Evolutionary conservation across 2,888 invertebrate genomes (phyloP).

Genomic region (Pandemis heparana): DNA sequence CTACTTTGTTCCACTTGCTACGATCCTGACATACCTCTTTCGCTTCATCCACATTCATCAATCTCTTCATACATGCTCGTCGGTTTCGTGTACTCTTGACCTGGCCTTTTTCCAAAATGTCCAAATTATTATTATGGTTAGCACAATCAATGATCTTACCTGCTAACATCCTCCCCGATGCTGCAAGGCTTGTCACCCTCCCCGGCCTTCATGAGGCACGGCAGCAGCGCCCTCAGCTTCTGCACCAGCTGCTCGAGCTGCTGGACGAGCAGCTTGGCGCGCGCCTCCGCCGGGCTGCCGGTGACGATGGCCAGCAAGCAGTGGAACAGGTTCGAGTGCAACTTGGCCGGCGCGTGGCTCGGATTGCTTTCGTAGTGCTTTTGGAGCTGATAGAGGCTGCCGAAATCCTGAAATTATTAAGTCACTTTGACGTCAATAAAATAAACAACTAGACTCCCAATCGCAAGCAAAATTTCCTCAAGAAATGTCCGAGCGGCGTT

Average conservation of each 20-base stretch:
- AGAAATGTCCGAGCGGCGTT: too few species aligned
- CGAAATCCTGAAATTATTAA: conserved; percentile 69
- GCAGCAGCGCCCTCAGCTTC: conserved; percentile 68
- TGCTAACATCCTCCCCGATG: conserved; percentile 74
- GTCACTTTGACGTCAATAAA: too few species aligned
- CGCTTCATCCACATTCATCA: too few species aligned
- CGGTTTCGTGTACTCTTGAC: too few species aligned
- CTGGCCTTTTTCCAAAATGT: too few species aligned
- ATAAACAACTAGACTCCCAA: too few species aligned
- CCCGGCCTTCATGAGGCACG: conserved; percentile 67
- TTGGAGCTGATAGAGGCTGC: conserved; percentile 73
- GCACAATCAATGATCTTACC: conserved; percentile 55
- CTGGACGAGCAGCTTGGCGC: conserved; percentile 71
- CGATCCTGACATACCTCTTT: too few species aligned
- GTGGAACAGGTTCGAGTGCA: conserved; percentile 75
- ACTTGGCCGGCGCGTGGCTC: conserved; percentile 70
- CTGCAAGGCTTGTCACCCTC: conserved; percentile 60
- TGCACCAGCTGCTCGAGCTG: conserved; percentile 73
- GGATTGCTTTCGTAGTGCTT: conserved; percentile 76
- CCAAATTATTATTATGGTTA: too few species aligned
- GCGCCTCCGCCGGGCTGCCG: conserved; percentile 64
- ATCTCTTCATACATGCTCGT: too few species aligned
- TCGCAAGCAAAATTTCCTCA: too few species aligned
- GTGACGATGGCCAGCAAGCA: conserved; percentile 74
- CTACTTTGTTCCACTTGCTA: too few species aligned